Base-by-base conservation (phyloP, 1,140 invertebrate genomes). In the Schlechtendalia chinensis region DNA sequence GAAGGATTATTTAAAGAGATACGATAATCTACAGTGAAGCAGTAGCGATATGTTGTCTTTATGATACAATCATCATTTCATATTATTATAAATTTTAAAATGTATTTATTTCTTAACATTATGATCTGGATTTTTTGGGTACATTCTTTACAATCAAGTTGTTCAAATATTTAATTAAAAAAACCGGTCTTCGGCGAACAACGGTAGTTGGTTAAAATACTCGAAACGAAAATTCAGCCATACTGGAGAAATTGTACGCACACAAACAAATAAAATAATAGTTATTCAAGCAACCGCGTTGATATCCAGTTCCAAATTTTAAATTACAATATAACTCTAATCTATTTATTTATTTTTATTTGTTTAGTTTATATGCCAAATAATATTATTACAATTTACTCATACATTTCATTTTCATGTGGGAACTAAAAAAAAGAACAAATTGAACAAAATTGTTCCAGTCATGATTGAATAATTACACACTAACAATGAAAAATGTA, bases 91-190 rank as follows among this genome's bases (percentile, higher is more conserved):
- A 61, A 61, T 61, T 27, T 61, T 61, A 27, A 61, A 29, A 29
- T 17, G 0, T 61, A 61, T 29, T 29, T 29, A n/a, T 17, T 29
- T 27, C 4, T 0, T 61, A 19, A 17, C 24, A 8, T 63, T 63
- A 63, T 63, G 27, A 63, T 63, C 61, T 19, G 29, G 17, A 63
- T 63, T 11, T 63, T 63, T 29, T 0, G 0, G 6, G 29, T 63
- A 32, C 61, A 63, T 63, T 63, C 32, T 39, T 39, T 22, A 65
- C 32, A 65, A 65, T 45, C 11, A 39, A 65, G 32, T 65, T n/a
- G 2, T 39, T 45, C 14, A 65, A 45, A 65, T 39, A 39, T 65
- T 65, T 22, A 39, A 45, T 39, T 61, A n/a, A n/a, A 65, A 63
- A 65, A 45, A 39, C 63, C 19, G 5, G 32, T 65, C 63, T 6